Percentiles rank a stretch among this genome's conserved stretches.
phyloP scores from a whole-genome alignment of 64 coral and sea anemone species.

The Porites australiensis region DNA sequence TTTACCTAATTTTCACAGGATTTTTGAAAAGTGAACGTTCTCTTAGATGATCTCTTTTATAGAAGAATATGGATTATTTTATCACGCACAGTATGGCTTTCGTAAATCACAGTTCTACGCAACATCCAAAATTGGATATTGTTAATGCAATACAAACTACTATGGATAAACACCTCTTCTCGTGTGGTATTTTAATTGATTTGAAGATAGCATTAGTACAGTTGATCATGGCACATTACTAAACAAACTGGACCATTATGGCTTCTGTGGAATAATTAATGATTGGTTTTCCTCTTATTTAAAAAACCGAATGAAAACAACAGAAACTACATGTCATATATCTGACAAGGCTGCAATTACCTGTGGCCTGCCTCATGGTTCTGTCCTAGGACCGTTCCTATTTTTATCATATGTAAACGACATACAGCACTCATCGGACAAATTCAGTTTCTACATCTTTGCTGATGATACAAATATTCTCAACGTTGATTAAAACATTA shows the following conservation, averaged over 20 bases:
- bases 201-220: constrained; percentile 49
- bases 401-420: constrained; percentile 69
- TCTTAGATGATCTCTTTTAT: constrained; percentile 59
- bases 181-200: constrained; percentile 53
- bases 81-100: constrained; percentile 58
- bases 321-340: constrained; percentile 49
- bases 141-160: constrained; percentile 66
- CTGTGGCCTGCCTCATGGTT: constrained; percentile 41
- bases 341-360: constrained; percentile 45
- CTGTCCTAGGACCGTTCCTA: too few relatives aligned
- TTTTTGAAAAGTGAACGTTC: constrained; percentile 71
- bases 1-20: constrained; percentile 57
- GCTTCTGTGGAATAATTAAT: too few relatives aligned
- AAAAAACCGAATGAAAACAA: constrained; percentile 25
- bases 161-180: constrained; percentile 63
- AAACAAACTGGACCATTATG: too few relatives aligned
- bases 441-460: constrained; percentile 65
- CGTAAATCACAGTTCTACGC: constrained; percentile 64
- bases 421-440: constrained; percentile 60
- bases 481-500: constrained; percentile 49
- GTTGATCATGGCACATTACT: constrained; percentile 59
- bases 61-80: constrained; percentile 62
- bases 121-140: constrained; percentile 70
- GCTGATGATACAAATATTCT: constrained; percentile 59
- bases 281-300: too few relatives aligned